Conservation (phyloP, 2,113 vertebrate species). For the Melospiza melodia region DNA sequence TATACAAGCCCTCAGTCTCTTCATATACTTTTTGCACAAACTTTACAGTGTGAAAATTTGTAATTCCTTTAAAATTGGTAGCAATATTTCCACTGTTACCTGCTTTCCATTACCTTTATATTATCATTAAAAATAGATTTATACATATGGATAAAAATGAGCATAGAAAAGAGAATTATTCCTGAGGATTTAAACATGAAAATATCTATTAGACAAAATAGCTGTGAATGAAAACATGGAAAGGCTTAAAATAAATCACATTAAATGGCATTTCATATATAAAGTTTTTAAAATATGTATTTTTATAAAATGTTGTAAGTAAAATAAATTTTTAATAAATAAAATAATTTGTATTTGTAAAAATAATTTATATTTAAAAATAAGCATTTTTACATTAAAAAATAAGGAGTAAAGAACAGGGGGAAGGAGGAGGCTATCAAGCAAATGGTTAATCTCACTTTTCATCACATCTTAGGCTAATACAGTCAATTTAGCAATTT, state of each 20-base stretch:
- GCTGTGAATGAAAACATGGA: neutral
- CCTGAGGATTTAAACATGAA: neutral
- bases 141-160: neutral
- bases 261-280: neutral
- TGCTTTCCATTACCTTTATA: neutral
- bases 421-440: neutral
- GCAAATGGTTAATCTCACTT: neutral
- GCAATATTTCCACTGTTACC: neutral
- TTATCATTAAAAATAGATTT: neutral
- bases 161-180: neutral
- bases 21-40: neutral
- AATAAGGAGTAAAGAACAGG: neutral
- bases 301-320: neutral
- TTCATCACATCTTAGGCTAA: slow-evolving; percentile 2
- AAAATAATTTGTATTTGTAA: neutral
- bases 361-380: neutral
- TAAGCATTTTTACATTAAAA: neutral
- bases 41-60: neutral
- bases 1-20: neutral
- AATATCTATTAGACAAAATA: neutral
- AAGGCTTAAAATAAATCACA: neutral
- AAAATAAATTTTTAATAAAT: neutral
- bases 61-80: neutral
- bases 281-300: neutral
- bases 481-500: neutral